Evolutionary conservation across 2,113 vertebrate genomes (phyloP).

Genomic region (Strix aluco): DNA sequence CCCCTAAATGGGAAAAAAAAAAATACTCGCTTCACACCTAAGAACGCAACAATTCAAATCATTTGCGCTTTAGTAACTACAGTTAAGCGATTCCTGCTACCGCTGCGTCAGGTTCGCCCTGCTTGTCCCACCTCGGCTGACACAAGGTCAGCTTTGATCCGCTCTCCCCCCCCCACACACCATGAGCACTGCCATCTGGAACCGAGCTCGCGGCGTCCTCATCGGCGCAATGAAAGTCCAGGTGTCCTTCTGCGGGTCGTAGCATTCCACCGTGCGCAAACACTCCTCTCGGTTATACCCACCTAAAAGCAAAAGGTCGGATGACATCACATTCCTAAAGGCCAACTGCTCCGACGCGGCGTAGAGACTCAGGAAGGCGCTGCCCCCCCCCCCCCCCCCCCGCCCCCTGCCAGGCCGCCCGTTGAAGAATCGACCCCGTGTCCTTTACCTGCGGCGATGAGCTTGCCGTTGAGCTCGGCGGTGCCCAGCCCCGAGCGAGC

Average conservation of each 20-base stretch:
- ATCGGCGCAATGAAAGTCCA: conserved; percentile 97
- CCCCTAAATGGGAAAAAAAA: conserved; percentile 73
- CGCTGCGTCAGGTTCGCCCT: rapidly evolving
- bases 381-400: too few species aligned
- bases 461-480: conserved; percentile 82
- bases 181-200: conserved; percentile 98
- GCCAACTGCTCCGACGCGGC: neutral
- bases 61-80: rapidly evolving
- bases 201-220: conserved; percentile 94
- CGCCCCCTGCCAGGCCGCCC: too few species aligned
- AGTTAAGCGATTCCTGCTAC: neutral
- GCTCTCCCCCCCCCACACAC: conserved; percentile 62
- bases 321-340: neutral
- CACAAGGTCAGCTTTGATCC: neutral
- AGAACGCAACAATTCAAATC: neutral
- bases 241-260: conserved; percentile 85
- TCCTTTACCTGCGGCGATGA: conserved; percentile 89
- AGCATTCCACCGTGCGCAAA: conserved; percentile 95
- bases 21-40: neutral
- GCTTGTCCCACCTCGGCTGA: neutral
- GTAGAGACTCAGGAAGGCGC: neutral
- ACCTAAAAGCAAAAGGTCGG: conserved; percentile 68
- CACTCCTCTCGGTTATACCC: conserved; percentile 98
- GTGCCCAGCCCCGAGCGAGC: conserved; percentile 94
- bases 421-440: too few species aligned